These are phyloP conservation scores for Drosophila baimaii DNA, from an alignment of 1,140 invertebrate species.

Conservation along the genomic window DNA sequence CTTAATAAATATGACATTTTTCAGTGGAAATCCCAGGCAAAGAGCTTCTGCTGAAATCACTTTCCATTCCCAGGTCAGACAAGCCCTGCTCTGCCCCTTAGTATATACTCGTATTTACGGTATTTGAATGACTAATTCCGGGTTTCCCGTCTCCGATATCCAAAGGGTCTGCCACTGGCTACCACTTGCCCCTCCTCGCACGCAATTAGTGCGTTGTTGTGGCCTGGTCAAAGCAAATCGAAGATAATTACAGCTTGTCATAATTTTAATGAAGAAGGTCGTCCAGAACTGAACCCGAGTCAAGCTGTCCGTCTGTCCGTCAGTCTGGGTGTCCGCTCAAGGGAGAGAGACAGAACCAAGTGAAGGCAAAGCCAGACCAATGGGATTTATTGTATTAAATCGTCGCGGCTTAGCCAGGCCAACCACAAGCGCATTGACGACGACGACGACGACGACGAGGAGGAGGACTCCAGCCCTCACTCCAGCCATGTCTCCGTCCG, in stretches of 20 bases:
- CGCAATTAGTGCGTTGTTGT: slow-evolving; percentile 75
- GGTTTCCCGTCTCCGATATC: slow-evolving; percentile 30
- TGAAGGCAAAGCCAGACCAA: slow-evolving; percentile 19
- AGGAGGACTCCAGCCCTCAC: background rate
- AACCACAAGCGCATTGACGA: slow-evolving; percentile 51
- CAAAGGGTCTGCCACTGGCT: slow-evolving; percentile 20
- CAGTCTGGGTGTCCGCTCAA: background rate
- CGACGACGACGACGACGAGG: slow-evolving; percentile 1
- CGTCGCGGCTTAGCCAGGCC: slow-evolving; percentile 53
- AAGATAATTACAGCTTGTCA: slow-evolving; percentile 83
- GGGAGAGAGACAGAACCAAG: slow-evolving; percentile 2
- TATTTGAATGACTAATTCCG: slow-evolving; percentile 48
- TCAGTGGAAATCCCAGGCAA: background rate
- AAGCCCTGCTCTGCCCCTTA: background rate
- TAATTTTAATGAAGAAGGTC: slow-evolving; percentile 83
- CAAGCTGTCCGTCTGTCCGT: slow-evolving; percentile 1
- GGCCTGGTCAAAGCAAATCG: slow-evolving; percentile 74
- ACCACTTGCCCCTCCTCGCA: slow-evolving; percentile 44
- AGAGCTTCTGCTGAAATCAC: background rate
- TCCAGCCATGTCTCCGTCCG: background rate
- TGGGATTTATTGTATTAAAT: slow-evolving; percentile 74
- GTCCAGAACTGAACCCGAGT: slow-evolving; percentile 57
- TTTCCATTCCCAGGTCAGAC: background rate
- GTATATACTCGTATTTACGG: background rate
- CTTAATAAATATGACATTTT: background rate